phyloP scores from a whole-genome alignment of 2,888 invertebrate genomes.

The Xylota segnis region DNA sequence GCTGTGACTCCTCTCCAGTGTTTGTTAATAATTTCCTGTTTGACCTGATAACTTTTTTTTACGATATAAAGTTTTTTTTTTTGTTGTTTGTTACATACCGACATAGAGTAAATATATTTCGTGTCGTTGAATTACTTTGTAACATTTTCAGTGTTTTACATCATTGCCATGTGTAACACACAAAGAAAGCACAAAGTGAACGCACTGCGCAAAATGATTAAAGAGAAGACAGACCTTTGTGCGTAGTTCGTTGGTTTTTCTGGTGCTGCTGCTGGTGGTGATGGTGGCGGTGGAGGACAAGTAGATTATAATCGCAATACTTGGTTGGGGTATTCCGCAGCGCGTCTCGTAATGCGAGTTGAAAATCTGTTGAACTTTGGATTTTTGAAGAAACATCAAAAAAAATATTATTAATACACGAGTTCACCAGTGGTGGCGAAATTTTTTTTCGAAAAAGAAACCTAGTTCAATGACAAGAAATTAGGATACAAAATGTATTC shows the following conservation, averaged over 20 bases:
- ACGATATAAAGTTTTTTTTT: background rate
- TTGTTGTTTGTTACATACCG: background rate
- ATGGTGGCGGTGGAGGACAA: constrained; percentile 22
- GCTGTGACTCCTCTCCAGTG: background rate
- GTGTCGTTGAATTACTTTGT: constrained; percentile 2
- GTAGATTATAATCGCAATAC: constrained; percentile 46
- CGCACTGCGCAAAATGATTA: constrained; percentile 66
- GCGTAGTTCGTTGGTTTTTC: constrained; percentile 47
- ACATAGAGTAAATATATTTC: too few species aligned
- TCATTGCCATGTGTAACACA: constrained; percentile 25
- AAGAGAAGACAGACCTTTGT: constrained; percentile 57
- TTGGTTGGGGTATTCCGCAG: constrained; percentile 40
- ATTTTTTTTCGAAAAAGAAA: too few species aligned
- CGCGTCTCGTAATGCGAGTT: constrained; percentile 18
- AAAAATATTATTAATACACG: background rate
- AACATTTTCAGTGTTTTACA: constrained; percentile 43
- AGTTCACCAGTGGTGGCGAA: background rate
- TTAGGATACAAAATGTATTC: too few species aligned
- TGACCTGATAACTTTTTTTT: constrained; percentile 48
- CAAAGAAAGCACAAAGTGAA: constrained; percentile 48
- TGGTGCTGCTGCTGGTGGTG: background rate
- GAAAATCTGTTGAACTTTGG: constrained; percentile 50
- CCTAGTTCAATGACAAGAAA: too few species aligned
- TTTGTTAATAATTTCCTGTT: constrained; percentile 48
- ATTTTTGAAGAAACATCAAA: constrained; percentile 11